phyloP scores from a whole-genome alignment of 2,797 vertebrate species.

The Sandelia bainsii region DNA sequence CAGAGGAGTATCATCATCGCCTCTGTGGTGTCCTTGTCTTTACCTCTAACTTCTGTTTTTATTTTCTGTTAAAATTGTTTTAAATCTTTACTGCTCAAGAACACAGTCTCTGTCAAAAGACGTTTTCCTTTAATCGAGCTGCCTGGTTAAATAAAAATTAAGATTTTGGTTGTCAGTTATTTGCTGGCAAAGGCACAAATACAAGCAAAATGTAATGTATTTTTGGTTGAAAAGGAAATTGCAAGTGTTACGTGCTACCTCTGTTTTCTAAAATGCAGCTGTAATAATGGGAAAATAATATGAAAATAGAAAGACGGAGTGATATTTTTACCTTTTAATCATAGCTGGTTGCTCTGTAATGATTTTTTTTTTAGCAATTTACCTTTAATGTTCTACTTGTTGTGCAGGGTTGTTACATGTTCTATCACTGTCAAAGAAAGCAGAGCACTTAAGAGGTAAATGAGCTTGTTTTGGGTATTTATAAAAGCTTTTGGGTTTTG shows the following conservation, averaged over 20 bases:
- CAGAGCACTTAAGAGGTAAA: conserved; percentile 15
- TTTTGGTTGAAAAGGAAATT: conserved; percentile 50
- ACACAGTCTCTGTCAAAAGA: not conserved
- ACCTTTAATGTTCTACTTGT: conserved; percentile 32
- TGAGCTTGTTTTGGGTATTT: conserved; percentile 21
- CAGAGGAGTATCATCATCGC: conserved; percentile 19
- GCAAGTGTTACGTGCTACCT: conserved; percentile 25
- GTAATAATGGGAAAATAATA: conserved; percentile 42
- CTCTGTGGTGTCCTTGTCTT: conserved; percentile 30
- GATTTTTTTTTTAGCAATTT: conserved; percentile 15
- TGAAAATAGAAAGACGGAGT: conserved; percentile 20
- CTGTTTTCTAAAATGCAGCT: conserved; percentile 28
- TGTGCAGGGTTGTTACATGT: conserved; percentile 24
- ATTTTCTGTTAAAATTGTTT: conserved; percentile 5
- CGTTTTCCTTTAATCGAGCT: conserved; percentile 17
- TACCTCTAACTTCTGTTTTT: conserved; percentile 23
- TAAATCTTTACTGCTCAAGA: not conserved
- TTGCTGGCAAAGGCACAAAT: conserved; percentile 18
- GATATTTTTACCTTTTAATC: conserved; percentile 52
- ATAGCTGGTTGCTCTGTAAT: conserved; percentile 27
- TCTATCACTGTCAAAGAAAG: not conserved
- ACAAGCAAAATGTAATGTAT: conserved; percentile 7
- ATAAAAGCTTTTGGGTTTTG: conserved; percentile 18
- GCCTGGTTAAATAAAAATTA: conserved; percentile 27
- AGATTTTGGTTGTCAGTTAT: conserved; percentile 23